A percentile compares a stretch with the other conserved stretches of the same genome.
These are phyloP conservation scores for Cantharis lateralis DNA, from an alignment of 2,888 invertebrate species.

Conservation along the genomic window DNA sequence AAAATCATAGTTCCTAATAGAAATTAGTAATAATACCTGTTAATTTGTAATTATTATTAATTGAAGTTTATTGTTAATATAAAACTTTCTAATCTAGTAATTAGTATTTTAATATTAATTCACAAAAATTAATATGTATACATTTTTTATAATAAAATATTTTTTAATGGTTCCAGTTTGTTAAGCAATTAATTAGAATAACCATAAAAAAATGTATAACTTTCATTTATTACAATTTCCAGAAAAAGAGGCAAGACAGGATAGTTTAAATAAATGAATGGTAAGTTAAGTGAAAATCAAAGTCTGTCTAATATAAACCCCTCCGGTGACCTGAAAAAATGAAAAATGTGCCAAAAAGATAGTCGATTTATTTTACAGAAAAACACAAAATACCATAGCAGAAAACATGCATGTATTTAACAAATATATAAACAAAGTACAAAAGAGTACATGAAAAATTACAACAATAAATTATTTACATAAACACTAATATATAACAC, in stretches of 20 bases:
- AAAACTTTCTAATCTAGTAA: neutral
- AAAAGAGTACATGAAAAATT: constrained; percentile 38
- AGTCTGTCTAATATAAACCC: constrained; percentile 63
- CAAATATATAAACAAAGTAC: constrained; percentile 42
- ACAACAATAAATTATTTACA: constrained; percentile 26
- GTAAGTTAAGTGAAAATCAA: constrained; percentile 26
- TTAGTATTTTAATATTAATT: neutral
- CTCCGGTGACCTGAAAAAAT: constrained; percentile 68
- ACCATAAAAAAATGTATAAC: neutral
- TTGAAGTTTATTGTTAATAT: neutral
- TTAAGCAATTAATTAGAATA: neutral
- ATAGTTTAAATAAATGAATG: constrained; percentile 26
- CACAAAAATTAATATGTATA: neutral
- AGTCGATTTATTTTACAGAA: constrained; percentile 38
- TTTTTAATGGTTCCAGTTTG: neutral
- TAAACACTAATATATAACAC: neutral
- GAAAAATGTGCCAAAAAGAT: constrained; percentile 54
- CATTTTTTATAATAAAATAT: neutral
- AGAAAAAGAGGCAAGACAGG: constrained; percentile 20
- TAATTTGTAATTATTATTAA: neutral
- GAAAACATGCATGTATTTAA: constrained; percentile 40
- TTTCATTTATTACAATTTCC: neutral
- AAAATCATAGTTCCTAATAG: neutral
- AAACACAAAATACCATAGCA: constrained; percentile 39
- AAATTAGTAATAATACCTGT: neutral